phyloP scores from a whole-genome alignment of 2,113 vertebrate genomes.

The Cervus canadensis region DNA sequence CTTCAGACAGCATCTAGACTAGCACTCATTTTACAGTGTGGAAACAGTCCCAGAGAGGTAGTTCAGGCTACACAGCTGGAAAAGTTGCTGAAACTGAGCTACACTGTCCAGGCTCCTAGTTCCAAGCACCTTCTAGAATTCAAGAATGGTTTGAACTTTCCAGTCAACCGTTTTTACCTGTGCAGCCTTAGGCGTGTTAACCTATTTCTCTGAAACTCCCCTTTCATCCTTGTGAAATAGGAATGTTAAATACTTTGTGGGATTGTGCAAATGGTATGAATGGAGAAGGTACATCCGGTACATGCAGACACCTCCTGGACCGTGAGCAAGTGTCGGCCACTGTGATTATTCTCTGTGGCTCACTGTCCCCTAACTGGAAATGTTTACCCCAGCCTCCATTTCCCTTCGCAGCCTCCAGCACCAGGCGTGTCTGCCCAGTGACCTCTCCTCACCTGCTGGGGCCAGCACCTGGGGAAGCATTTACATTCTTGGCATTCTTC shows the following conservation, averaged over 20 bases:
- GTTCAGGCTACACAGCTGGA: neutral
- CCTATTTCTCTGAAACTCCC: neutral
- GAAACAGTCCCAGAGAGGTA: neutral
- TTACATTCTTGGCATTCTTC: slow-evolving; percentile 64
- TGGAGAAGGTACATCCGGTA: neutral
- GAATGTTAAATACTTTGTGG: neutral
- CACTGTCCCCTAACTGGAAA: neutral
- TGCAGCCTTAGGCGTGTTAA: neutral
- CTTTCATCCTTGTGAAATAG: neutral
- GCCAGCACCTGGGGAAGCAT: slow-evolving; percentile 58
- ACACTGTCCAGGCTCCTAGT: neutral
- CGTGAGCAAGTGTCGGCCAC: neutral
- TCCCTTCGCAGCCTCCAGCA: neutral
- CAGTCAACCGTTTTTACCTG: neutral
- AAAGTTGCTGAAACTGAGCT: neutral
- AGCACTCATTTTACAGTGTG: neutral
- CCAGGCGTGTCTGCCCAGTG: neutral
- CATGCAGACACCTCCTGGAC: neutral
- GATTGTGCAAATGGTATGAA: neutral
- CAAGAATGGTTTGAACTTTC: neutral
- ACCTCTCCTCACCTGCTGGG: slow-evolving; percentile 52
- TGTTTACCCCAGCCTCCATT: neutral
- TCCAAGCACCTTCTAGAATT: slow-evolving; percentile 11
- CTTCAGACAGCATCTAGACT: neutral
- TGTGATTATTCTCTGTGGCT: neutral